phyloP scores from a whole-genome alignment of 2,888 invertebrate genomes.

The Tinea trinotella region DNA sequence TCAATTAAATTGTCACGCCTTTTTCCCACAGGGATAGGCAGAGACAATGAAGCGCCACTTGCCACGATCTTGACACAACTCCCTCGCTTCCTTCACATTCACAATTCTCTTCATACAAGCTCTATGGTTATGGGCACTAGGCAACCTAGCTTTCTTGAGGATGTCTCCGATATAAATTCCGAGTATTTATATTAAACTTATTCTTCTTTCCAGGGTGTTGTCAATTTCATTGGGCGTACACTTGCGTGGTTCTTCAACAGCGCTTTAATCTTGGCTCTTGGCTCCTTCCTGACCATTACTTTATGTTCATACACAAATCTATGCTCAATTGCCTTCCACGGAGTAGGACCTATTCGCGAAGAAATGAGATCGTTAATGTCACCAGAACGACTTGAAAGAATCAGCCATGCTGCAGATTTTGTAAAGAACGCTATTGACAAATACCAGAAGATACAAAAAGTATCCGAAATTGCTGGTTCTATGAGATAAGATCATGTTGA shows the following conservation, averaged over 20 bases:
- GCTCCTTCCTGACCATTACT: conserved; percentile 51
- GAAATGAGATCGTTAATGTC: conserved; percentile 72
- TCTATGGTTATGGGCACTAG: no score
- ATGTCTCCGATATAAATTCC: no score
- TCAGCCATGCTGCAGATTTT: conserved; percentile 71
- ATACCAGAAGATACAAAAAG: conserved; percentile 63
- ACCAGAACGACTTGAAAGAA: conserved; percentile 72
- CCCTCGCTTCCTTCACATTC: no score
- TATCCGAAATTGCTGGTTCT: conserved; percentile 28
- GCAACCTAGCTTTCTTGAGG: no score
- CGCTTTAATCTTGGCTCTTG: conserved; percentile 63
- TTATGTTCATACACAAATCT: conserved; percentile 76
- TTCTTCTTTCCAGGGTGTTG: conserved; percentile 50
- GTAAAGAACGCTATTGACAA: conserved; percentile 75
- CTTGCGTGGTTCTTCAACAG: conserved; percentile 52
- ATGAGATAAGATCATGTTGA: not conserved
- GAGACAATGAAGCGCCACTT: no score
- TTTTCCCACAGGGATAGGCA: no score
- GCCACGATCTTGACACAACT: no score
- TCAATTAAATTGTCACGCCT: no score
- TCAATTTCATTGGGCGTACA: conserved; percentile 44
- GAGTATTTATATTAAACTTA: not conserved
- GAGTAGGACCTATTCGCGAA: conserved; percentile 71
- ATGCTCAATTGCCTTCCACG: conserved; percentile 74
- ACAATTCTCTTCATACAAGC: no score